A percentile compares a stretch with the other conserved stretches of the same genome.
Evolutionary conservation across 2,797 vertebrate genomes (phyloP).

Genomic region (Rhinophrynus dorsalis): DNA sequence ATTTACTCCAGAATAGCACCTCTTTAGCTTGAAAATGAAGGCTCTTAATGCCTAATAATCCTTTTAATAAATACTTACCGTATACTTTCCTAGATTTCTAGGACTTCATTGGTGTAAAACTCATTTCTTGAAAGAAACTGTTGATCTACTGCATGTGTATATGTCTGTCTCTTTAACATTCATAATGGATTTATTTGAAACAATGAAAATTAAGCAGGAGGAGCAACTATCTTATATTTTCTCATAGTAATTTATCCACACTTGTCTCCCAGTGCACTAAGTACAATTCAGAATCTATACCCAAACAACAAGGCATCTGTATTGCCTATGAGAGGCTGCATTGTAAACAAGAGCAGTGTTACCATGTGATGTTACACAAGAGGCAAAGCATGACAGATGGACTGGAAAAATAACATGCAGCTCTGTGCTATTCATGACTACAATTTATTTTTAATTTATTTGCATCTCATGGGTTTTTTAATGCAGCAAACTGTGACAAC

Average conservation of each 20-base stretch:
- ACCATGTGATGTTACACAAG: conserved; percentile 8
- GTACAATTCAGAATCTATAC: not conserved
- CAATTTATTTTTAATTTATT: not conserved
- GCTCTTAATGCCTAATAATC: too few relatives aligned
- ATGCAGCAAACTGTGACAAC: not conserved
- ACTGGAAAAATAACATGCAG: not conserved
- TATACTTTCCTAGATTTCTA: too few relatives aligned
- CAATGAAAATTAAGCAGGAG: too few relatives aligned
- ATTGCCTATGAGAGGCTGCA: not conserved
- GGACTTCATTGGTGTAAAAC: too few relatives aligned
- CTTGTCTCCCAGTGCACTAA: not conserved
- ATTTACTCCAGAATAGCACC: too few relatives aligned
- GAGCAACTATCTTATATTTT: too few relatives aligned
- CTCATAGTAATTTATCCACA: not conserved
- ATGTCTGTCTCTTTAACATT: too few relatives aligned
- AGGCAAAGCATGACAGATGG: conserved; percentile 13
- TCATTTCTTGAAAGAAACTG: too few relatives aligned
- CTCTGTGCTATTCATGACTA: not conserved
- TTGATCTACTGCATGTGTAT: too few relatives aligned
- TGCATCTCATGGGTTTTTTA: conserved; percentile 1
- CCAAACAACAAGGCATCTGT: not conserved
- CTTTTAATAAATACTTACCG: too few relatives aligned
- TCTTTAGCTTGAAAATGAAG: too few relatives aligned
- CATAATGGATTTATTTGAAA: too few relatives aligned
- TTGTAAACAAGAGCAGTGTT: not conserved